Base-by-base conservation (phyloP, 2,888 invertebrate species). In the Pachymerium ferrugineum region DNA sequence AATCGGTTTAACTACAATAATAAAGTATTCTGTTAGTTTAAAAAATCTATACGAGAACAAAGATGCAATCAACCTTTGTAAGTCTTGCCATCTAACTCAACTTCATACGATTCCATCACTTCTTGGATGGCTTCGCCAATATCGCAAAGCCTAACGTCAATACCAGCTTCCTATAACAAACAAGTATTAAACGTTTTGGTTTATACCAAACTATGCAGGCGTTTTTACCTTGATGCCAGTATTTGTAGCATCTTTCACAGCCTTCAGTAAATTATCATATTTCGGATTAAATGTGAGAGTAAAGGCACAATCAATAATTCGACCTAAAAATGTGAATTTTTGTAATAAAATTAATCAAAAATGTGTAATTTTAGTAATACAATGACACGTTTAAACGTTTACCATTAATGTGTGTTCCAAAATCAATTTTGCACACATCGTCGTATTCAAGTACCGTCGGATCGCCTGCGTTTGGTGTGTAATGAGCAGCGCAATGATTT, bases 101-200 rank as follows among this genome's bases (percentile, higher is more conserved):
- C 89, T 85, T 99, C 99, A 82, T 99, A 97, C 0, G 97, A 97
- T 81, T 99, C 98, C 99, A 99, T 99, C 0, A 97, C 97, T 86
- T 99, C 99, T 82, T 98, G 98, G 78, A 99, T 95, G 1, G 94
- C 93, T 76, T 94, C 92, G 12, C 88, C 99, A 77, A 99, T 91
- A 80, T 99, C 99, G 83, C 98, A 97, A 75, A 99, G 87, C 81
- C 95, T 90, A 0, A 96, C 99, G 83, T 99, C 99, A 76, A 99
- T 97, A 16, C 98, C 98, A 0, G 94, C 91, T 76, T 90, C 92
- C 83, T 86, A 77, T 25, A 76, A 75, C 29, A 75, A n/a, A 16
- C n/a, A 74, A 69, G 14, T 29, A 28, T n/a, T 75, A 74, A 33
- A 31, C 31, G 8, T 10, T 70, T 72, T 10, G n/a, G 16, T 33